A percentile compares a stretch with the other conserved stretches of the same genome.
Conservation (phyloP, 2,113 vertebrate genomes). For the Pollimyrus isidori region DNA sequence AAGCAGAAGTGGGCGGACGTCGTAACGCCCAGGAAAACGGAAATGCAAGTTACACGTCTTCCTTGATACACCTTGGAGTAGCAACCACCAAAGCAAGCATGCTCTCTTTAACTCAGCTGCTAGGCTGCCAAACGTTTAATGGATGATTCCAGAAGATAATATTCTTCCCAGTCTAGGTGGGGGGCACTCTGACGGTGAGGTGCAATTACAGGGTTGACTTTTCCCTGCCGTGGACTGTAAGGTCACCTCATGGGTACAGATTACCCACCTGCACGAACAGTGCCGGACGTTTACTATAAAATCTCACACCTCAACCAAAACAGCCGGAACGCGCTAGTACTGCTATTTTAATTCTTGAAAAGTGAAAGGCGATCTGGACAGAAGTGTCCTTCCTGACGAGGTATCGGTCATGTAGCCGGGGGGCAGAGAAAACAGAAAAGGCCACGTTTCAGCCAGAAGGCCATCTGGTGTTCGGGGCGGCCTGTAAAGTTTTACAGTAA, state of each 20-base stretch:
- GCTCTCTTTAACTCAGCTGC: not conserved
- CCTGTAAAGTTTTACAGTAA: slow-evolving; percentile 81
- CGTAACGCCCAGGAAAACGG: not conserved
- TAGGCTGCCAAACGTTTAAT: not conserved
- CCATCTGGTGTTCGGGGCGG: slow-evolving; percentile 70
- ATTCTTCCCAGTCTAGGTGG: not conserved
- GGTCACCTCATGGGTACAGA: not conserved
- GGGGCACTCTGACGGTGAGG: not conserved
- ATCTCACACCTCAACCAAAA: not conserved
- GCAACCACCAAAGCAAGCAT: not conserved
- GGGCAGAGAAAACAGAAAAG: slow-evolving; percentile 39
- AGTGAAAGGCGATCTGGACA: not conserved
- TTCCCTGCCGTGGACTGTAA: not conserved
- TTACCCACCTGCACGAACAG: not conserved
- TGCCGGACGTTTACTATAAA: not conserved
- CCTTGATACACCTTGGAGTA: not conserved
- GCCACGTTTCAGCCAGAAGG: slow-evolving; percentile 58
- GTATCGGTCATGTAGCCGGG: not conserved
- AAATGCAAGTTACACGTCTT: not conserved
- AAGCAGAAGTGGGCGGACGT: not conserved
- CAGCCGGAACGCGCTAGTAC: not conserved
- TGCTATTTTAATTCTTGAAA: not conserved
- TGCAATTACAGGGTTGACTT: not conserved
- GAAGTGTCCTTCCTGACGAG: not conserved
- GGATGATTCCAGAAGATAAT: not conserved